phyloP scores from a whole-genome alignment of 2,888 invertebrate species.

The Stegophylla sp. region DNA sequence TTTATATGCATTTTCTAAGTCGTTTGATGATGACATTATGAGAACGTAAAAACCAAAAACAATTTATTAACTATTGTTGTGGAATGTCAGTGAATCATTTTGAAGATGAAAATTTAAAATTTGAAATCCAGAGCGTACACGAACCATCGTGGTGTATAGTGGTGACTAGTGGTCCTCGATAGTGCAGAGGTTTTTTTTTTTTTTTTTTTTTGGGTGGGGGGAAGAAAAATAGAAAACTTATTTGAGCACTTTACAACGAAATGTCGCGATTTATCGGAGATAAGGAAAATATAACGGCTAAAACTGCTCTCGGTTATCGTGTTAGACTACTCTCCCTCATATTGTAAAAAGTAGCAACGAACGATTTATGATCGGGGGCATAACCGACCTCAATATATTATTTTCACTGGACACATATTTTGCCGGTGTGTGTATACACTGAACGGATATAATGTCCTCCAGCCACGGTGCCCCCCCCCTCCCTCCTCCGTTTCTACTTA shows the following conservation, averaged over 20 bases:
- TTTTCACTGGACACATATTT: slow-evolving; percentile 26
- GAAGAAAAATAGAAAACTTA: slow-evolving; percentile 22
- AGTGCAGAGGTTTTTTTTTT: no score
- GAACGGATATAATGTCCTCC: not conserved
- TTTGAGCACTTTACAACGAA: slow-evolving; percentile 19
- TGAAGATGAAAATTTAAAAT: not conserved
- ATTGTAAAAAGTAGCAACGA: slow-evolving; percentile 16
- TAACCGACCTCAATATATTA: slow-evolving; percentile 32
- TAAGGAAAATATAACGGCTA: not conserved
- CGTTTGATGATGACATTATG: no score
- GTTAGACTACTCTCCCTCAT: not conserved
- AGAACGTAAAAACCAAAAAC: no score
- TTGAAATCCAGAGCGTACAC: not conserved
- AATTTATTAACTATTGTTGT: no score
- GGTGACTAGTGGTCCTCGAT: not conserved
- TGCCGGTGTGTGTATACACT: slow-evolving; percentile 14
- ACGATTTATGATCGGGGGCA: slow-evolving; percentile 28
- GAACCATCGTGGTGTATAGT: not conserved
- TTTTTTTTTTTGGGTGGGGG: no score
- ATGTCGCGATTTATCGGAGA: not conserved
- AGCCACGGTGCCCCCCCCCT: no score
- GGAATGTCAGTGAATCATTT: not conserved
- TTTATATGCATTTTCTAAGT: no score
- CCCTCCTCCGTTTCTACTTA: not conserved
- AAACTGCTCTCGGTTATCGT: slow-evolving; percentile 29